Evolutionary conservation across 2,113 vertebrate species (phyloP).

Genomic region (Microtus pennsylvanicus): DNA sequence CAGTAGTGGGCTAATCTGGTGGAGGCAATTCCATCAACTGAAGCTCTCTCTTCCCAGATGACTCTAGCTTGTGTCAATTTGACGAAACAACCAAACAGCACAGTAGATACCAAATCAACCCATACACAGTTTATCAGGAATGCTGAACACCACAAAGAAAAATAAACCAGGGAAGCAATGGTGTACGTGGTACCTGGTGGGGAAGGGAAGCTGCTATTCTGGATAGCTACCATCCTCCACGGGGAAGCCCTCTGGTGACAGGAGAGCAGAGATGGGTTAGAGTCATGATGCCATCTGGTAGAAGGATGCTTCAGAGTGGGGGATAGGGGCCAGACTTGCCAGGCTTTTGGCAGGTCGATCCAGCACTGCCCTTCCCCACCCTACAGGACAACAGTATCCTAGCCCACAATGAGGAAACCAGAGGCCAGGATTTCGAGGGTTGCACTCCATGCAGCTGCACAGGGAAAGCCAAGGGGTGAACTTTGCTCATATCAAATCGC

Average conservation of each 20-base stretch:
- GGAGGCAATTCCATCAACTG: background rate
- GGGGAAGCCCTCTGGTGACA: background rate
- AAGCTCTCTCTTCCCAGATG: background rate
- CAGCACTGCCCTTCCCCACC: background rate
- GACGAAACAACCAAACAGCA: background rate
- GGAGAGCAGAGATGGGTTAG: background rate
- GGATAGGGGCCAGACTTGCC: background rate
- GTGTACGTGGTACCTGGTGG: too few relatives aligned
- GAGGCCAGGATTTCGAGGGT: background rate
- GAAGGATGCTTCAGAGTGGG: background rate
- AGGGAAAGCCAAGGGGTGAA: conserved; percentile 12
- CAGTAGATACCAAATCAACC: background rate
- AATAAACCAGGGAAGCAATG: background rate
- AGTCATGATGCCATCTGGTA: background rate
- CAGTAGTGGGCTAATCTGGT: background rate
- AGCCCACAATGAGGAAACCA: background rate
- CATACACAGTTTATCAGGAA: background rate
- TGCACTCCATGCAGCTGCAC: background rate
- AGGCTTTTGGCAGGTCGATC: background rate
- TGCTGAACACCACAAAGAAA: background rate
- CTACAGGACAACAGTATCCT: background rate
- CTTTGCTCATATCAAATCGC: background rate
- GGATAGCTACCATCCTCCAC: background rate
- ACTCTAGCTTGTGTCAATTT: background rate
- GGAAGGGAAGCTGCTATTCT: background rate